Base-by-base conservation (phyloP, 2,888 invertebrate genomes). In the Leptogaster cylindrica region DNA sequence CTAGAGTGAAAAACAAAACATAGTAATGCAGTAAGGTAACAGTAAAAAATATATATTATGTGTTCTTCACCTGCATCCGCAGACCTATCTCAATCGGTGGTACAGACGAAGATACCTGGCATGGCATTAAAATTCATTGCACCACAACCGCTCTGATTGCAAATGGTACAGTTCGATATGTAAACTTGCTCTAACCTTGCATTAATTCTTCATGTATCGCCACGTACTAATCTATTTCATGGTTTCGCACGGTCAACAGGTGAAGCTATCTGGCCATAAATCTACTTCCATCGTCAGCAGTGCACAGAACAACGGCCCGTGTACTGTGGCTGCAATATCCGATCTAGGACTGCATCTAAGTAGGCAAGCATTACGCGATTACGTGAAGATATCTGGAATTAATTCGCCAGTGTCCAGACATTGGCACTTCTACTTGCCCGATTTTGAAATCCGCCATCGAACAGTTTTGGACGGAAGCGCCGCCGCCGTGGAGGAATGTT, bases 211-310 rank as follows among this genome's bases (percentile, higher is more conserved):
- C 55, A 44, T 61, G 61, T 61, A 61, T 23, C 61, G 61, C 18
- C n/a, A 25, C 10, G 44, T 18, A 44, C 61, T 50, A 48, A 33
- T 65, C 46, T 64, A 23, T 65, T 65, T 65, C 65, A 65, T 39
- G 65, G 39, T 65, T 65, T 65, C 50, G 65, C 65, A 65, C 65
- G 65, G 65, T 65, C 65, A 65, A 65, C 65, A 51, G 50, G 51
- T 65, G 65, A 65, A n/a, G 39, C 25, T 50, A 65, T 36, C 50
- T 51, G 51, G 16, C 64, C 33, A 65, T 65, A 65, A 65, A 65
- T 65, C 50, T 65, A 18, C 20, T 20, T 10, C 4, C 27, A 23
- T 16, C 27, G 10, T 16, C 14, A 18, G 28, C 44, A 44, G 55
- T 33, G 27, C 27, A n/a, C 25, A 51, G 28, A 36, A 36, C 27